phyloP scores from a whole-genome alignment of 1,140 invertebrate genomes.

The Drosophila pruinosa region DNA sequence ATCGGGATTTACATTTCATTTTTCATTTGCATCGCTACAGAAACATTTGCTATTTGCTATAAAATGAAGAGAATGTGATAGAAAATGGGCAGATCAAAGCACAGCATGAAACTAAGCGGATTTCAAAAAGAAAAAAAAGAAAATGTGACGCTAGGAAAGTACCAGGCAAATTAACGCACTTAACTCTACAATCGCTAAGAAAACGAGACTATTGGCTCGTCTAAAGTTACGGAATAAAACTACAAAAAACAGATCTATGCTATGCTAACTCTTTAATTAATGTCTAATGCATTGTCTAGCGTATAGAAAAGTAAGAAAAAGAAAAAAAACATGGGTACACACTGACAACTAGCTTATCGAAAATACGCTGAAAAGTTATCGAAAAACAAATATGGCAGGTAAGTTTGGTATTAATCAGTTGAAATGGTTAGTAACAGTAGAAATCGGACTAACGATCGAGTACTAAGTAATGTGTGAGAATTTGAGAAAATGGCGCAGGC shows the following conservation, averaged over 20 bases:
- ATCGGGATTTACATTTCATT: background rate
- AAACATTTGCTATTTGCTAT: conserved; percentile 12
- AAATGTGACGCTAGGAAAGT: conserved; percentile 4
- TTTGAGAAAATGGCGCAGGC: background rate
- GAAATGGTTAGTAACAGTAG: background rate
- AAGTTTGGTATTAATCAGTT: background rate
- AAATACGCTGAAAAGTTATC: too few species aligned
- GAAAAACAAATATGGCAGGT: too few species aligned
- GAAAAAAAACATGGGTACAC: too few species aligned
- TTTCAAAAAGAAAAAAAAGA: background rate
- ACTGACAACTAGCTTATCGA: too few species aligned
- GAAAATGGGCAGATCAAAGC: conserved; percentile 27
- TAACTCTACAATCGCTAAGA: conserved; percentile 6
- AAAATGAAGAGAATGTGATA: conserved; percentile 1
- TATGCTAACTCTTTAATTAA: too few species aligned
- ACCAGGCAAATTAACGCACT: conserved; percentile 15
- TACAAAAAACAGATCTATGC: background rate
- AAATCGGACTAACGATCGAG: background rate
- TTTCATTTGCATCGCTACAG: conserved; percentile 24
- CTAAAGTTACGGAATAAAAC: conserved; percentile 27
- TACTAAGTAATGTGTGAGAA: background rate
- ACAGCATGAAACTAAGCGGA: conserved; percentile 35
- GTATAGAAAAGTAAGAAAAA: too few species aligned
- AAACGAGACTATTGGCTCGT: background rate
- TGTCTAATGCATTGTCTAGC: background rate